phyloP scores from a whole-genome alignment of 2,113 vertebrate species.

The Pelobates fuscus region DNA sequence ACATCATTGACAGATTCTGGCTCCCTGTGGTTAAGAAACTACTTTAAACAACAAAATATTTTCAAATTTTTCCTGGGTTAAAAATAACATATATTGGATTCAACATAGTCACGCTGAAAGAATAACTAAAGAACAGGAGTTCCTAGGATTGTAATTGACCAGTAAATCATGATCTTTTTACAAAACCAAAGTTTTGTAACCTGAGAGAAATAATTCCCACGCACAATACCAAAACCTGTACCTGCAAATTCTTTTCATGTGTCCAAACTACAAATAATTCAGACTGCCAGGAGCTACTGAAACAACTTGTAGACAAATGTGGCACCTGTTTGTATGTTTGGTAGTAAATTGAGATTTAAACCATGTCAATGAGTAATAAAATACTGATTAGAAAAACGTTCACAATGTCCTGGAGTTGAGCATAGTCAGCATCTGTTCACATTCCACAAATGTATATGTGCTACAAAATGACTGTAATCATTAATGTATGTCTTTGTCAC shows the following conservation, averaged over 20 bases:
- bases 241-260: background rate
- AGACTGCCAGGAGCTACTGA: conserved; percentile 1
- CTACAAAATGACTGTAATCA: conserved; percentile 2
- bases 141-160: too few species aligned
- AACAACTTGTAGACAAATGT: background rate
- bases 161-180: background rate
- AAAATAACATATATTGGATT: too few species aligned
- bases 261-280: background rate
- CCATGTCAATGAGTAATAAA: conserved; percentile 3
- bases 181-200: background rate
- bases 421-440: background rate
- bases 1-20: too few species aligned
- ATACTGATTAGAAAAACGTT: background rate
- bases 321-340: background rate
- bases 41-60: too few species aligned
- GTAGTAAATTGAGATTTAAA: conserved; percentile 1
- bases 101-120: too few species aligned
- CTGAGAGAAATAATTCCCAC: background rate
- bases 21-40: too few species aligned
- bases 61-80: too few species aligned
- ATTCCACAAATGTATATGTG: background rate
- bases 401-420: background rate
- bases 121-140: too few species aligned
- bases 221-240: background rate
- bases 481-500: background rate